Evolutionary conservation across 1,140 invertebrate species (phyloP).

Genomic region (Oreohelix idahoensis): DNA sequence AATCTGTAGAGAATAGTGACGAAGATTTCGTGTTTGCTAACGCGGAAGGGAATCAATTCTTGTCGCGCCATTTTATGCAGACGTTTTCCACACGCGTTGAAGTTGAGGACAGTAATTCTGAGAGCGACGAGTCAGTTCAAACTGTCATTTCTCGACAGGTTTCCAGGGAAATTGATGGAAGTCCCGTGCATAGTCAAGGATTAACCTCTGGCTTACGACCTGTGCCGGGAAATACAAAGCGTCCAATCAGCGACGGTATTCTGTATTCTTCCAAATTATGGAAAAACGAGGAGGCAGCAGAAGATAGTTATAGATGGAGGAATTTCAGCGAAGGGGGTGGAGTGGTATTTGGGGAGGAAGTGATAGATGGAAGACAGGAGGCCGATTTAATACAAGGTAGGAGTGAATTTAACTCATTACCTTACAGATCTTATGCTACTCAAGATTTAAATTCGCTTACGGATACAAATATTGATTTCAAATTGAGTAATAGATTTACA

Average conservation of each 20-base stretch:
- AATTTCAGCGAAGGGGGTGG: constrained; percentile 30
- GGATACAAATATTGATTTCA: neutral
- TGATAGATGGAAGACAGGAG: neutral
- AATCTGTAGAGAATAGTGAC: neutral
- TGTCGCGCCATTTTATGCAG: neutral
- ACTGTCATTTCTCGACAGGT: constrained; percentile 41
- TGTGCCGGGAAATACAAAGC: neutral
- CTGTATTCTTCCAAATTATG: neutral
- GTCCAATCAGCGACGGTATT: neutral
- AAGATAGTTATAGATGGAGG: neutral
- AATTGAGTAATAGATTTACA: neutral
- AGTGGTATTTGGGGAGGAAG: constrained; percentile 4
- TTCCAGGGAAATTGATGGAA: constrained; percentile 3
- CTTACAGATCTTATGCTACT: constrained; percentile 9
- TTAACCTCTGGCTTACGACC: neutral
- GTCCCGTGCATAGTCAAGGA: neutral
- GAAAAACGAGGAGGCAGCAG: neutral
- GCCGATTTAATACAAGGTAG: neutral
- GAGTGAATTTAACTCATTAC: constrained; percentile 2
- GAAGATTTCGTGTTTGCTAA: neutral
- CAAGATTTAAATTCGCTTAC: neutral
- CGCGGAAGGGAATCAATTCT: neutral
- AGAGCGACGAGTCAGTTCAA: constrained; percentile 50
- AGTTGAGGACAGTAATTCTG: constrained; percentile 45
- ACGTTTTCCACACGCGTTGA: constrained; percentile 10